Conservation (phyloP, 1,140 invertebrate species). For the Pseudomyrmex sp. region DNA sequence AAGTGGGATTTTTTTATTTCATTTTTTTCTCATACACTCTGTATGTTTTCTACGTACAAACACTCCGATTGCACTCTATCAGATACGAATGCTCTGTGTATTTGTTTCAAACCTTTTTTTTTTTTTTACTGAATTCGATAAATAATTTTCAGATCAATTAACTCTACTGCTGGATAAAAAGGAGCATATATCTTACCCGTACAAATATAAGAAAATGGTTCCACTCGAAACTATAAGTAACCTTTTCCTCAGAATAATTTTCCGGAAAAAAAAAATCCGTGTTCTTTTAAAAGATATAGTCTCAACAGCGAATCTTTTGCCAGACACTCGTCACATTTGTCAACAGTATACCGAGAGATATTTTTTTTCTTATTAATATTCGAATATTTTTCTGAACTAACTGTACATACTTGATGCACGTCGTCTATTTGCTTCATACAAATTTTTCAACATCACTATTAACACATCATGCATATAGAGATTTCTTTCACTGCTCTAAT, state of each 20-base stretch:
- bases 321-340: too few species aligned
- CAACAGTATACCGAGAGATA: too few species aligned
- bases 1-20: constrained; percentile 17
- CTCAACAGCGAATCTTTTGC: too few species aligned
- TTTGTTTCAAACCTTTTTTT: not conserved
- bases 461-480: not conserved
- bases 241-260: too few species aligned
- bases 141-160: constrained; percentile 62
- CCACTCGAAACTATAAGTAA: too few species aligned
- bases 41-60: not conserved
- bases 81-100: not conserved
- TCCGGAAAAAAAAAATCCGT: too few species aligned
- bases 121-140: constrained; percentile 32
- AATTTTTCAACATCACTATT: not conserved
- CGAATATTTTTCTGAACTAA: too few species aligned
- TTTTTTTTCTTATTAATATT: too few species aligned
- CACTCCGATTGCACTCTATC: not conserved
- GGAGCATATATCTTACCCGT: constrained; percentile 39
- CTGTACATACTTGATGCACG: too few species aligned
- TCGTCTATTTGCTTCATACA: too few species aligned
- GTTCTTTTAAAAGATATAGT: too few species aligned
- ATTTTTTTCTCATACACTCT: not conserved
- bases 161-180: constrained; percentile 43
- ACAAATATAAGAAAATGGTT: constrained; percentile 21
- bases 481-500: not conserved